Conservation (phyloP, 2,113 vertebrate species). For the Loxodonta africana region DNA sequence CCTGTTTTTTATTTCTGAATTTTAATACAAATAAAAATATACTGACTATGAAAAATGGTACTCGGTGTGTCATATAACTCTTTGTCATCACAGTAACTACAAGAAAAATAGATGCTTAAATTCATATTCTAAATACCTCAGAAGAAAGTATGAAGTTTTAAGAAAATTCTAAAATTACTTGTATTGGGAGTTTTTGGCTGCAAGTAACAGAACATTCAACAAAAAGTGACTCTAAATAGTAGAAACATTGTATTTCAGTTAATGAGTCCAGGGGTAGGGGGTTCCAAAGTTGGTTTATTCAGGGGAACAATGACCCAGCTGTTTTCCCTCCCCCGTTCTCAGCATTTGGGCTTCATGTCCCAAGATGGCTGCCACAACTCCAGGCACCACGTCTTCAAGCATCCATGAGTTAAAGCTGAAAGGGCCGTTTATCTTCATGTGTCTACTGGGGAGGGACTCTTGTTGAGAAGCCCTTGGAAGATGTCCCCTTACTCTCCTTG, state of each 20-base stretch:
- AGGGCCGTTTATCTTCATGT: not conserved
- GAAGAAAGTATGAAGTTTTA: not conserved
- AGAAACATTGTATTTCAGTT: not conserved
- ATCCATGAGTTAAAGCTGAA: not conserved
- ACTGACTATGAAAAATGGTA: not conserved
- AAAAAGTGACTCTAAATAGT: not conserved
- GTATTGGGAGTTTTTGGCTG: slow-evolving; percentile 5
- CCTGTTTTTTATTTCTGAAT: slow-evolving; percentile 72
- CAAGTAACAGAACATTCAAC: not conserved
- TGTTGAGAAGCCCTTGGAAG: not conserved
- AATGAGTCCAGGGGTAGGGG: not conserved
- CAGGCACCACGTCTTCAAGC: not conserved
- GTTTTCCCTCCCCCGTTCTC: not conserved
- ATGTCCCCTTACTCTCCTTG: not conserved
- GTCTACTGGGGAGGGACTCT: not conserved
- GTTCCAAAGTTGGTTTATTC: not conserved
- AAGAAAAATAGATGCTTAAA: not conserved
- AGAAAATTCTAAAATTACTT: not conserved
- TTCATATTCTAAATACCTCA: not conserved
- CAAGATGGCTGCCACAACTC: not conserved
- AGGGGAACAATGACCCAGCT: not conserved
- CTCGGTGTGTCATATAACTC: not conserved
- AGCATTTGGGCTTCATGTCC: not conserved
- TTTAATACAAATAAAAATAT: slow-evolving; percentile 51
- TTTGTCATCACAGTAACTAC: not conserved